Conservation (phyloP, 2,888 invertebrate species). For the Coelogynopora nodosa region DNA sequence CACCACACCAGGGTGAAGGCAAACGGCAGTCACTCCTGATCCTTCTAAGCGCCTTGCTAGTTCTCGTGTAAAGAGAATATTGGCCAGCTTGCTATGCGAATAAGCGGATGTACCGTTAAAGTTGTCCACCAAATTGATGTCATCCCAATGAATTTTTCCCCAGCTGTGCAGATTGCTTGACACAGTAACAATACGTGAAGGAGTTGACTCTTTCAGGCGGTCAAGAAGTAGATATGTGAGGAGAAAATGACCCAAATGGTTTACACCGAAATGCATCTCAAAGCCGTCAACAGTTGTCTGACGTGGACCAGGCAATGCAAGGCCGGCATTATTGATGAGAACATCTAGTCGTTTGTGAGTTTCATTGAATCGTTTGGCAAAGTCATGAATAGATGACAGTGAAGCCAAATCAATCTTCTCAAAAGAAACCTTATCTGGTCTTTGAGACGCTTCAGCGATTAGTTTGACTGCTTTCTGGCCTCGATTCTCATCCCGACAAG, state of each 20-base stretch:
- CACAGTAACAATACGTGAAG: slow-evolving; percentile 57
- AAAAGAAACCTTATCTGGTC: neutral
- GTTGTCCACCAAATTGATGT: neutral
- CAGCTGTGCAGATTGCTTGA: slow-evolving; percentile 52
- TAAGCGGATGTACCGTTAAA: neutral
- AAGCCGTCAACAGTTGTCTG: slow-evolving; percentile 55
- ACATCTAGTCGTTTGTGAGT: neutral
- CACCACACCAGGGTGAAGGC: neutral
- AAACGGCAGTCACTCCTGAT: neutral
- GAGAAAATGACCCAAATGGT: slow-evolving; percentile 59
- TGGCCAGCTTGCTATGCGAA: neutral
- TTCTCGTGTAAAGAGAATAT: neutral
- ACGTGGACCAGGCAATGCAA: neutral
- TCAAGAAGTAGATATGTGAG: slow-evolving; percentile 58
- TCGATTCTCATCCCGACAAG: neutral
- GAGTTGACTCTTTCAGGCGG: slow-evolving; percentile 54
- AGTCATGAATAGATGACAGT: neutral
- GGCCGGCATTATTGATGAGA: neutral
- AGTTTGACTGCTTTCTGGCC: neutral
- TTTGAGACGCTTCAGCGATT: neutral
- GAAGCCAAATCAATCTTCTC: neutral
- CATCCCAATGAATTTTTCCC: neutral
- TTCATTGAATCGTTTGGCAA: neutral
- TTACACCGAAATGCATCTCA: slow-evolving; percentile 60
- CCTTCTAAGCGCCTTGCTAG: neutral